Evolutionary conservation across 2,113 vertebrate genomes (phyloP), one percentile per base, ranked within the genome.

Genomic region (Hemicordylus capensis): DNA sequence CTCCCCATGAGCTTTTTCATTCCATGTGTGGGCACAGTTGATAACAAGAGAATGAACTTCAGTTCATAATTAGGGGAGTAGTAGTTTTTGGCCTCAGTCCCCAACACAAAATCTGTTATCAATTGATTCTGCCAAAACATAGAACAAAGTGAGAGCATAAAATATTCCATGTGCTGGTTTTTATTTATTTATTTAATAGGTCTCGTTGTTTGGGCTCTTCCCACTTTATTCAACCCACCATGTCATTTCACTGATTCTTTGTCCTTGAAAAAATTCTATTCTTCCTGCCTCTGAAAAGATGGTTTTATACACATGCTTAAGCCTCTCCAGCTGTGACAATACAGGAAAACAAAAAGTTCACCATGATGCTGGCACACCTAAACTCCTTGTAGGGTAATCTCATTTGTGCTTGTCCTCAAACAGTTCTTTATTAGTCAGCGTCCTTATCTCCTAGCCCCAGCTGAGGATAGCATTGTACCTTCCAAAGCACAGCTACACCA

Each of bases 41-140:
- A 48, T 17, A 81, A 67, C n/a, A 48, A 28, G 66, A 10, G 66
- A 72, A 31, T 84, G 3, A 70, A 87, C 92, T 94, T 93, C 89
- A 89, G 80, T 91, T 94, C 83, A 91, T 95, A 95, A 96, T 96
- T 94, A 94, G 91, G 92, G 93, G 95, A 95, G 93, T 93, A 95
- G 93, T 88, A 2, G 0, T 42, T 95, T 94, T 96, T 96, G 96
- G 95, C 96, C 84, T 88, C 86, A 77, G 3, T 96, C 82, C 91
- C 42, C 89, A 91, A 72, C 83, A 89, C 48, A 83, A 96, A 97
- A 96, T 96, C 96, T 97, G 96, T 96, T 93, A 89, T 91, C 92
- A 95, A 90, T 83, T 39, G 61, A 75, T 93, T 91, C 92, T 96
- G 96, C 96, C 96, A 97, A 96, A 95, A 95, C 93, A 89, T 91